A percentile compares a stretch with the other conserved stretches of the same genome.
phyloP scores from a whole-genome alignment of 2,797 vertebrate species.

The Cossypha dichroa region DNA sequence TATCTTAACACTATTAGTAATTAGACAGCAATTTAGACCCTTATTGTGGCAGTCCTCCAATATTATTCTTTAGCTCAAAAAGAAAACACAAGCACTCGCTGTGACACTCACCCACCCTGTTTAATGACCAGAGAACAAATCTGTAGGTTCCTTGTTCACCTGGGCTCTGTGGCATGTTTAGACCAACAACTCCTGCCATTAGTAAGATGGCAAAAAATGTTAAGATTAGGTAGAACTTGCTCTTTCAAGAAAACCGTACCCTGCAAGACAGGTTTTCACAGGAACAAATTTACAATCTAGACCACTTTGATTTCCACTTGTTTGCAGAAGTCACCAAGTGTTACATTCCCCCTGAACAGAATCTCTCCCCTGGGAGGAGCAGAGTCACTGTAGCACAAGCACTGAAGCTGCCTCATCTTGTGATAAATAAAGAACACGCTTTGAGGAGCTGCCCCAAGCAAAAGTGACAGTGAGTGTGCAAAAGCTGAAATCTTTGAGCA shows the following conservation, averaged over 20 bases:
- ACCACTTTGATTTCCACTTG: neutral
- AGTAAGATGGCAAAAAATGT: neutral
- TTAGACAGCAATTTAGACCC: neutral
- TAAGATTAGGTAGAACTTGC: neutral
- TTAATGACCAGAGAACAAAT: neutral
- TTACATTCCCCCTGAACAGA: neutral
- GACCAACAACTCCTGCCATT: fast-evolving
- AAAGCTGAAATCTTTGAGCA: neutral
- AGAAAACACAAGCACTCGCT: neutral
- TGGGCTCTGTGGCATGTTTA: neutral
- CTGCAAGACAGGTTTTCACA: neutral
- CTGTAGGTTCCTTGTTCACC: neutral
- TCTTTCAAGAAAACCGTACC: neutral
- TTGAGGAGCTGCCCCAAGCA: neutral
- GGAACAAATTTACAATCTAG: neutral
- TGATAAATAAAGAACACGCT: neutral
- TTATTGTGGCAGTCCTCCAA: neutral
- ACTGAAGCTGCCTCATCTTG: neutral
- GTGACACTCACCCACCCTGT: neutral
- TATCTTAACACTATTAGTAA: neutral
- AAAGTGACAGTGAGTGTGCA: neutral
- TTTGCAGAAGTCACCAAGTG: neutral
- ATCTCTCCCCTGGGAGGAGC: neutral
- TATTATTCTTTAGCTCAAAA: neutral
- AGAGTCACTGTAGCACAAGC: neutral